Base-by-base conservation (phyloP, 2,113 vertebrate species). In the Crocuta crocuta region DNA sequence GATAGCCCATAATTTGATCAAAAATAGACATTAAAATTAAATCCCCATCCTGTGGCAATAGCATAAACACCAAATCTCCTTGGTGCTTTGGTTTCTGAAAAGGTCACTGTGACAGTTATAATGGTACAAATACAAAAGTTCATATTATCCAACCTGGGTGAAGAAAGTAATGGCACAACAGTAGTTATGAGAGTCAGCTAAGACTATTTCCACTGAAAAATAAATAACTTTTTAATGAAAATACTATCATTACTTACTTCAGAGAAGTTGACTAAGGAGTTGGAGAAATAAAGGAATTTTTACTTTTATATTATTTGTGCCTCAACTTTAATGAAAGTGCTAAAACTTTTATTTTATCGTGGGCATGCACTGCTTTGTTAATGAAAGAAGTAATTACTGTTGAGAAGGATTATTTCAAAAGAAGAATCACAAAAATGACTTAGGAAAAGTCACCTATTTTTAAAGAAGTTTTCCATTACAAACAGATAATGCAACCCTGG, bases 301-400 rank as follows among this genome's bases (percentile, higher is more conserved):
- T 86, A 61, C 76, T 95, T 94, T 70, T 89, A 48, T 80, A 79
- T 61, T 95, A 95, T 50, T 39, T 50, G 6, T 95, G 68, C 48
- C 91, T 86, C 86, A 95, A 95, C 15, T 61, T 90, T 93, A 92
- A 65, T 73, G 65, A 66, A 95, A 95, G 58, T 74, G n/a, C 35
- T 90, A 35, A 66, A 86, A 97, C 45, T 86, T 95, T 95, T 86
- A 85, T 80, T 96, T 94, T 85, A 86, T 91, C 55, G 19, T 61
- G 19, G 9, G 8, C 23, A 93, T 74, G 33, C 55, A 90, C 17
- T 89, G 66, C 55, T 93, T 80, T 93, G 65, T 95, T 93, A 93
- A 95, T 86, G 58, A 93, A 95, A 70, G 50, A 95, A 68, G 65
- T 73, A 48, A 85, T 95, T 93, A 86, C 65, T 65, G 80, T 74